Evolutionary conservation across 2,797 vertebrate species (phyloP).

Genomic region (Esox masquinongy): DNA sequence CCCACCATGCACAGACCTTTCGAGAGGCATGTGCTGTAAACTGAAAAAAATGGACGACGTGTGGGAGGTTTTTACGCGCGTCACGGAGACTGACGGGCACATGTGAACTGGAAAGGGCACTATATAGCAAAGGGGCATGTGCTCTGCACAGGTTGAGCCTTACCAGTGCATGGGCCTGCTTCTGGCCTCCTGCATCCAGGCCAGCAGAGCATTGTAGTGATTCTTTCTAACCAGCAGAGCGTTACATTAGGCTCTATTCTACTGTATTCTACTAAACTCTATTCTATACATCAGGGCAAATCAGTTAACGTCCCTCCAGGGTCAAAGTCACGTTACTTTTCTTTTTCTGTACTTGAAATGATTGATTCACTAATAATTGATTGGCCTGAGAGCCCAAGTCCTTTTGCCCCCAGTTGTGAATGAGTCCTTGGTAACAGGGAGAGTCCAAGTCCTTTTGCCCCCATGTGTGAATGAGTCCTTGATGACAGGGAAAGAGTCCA

Average conservation of each 20-base stretch:
- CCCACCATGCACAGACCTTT: no score
- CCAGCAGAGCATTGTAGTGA: conserved; percentile 24
- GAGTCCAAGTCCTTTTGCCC: no score
- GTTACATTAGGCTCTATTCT: neutral
- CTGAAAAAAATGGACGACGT: no score
- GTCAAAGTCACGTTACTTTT: neutral
- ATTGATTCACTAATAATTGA: neutral
- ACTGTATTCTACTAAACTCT: neutral
- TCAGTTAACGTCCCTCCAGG: neutral
- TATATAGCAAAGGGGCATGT: no score
- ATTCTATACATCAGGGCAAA: neutral
- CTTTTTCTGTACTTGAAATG: neutral
- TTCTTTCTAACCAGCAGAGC: conserved; percentile 28
- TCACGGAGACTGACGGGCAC: no score
- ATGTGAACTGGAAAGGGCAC: no score
- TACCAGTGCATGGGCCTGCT: conserved; percentile 6
- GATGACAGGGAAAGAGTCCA: no score
- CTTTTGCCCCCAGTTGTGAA: no score
- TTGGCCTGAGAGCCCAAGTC: neutral
- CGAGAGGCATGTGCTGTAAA: conserved; percentile 4
- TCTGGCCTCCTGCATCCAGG: conserved; percentile 35
- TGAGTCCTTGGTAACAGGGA: neutral
- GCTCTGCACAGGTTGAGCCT: no score
- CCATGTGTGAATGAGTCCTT: no score
- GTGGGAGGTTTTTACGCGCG: no score